Conservation (phyloP, 2,797 vertebrate genomes). For the Fundulus diaphanus region DNA sequence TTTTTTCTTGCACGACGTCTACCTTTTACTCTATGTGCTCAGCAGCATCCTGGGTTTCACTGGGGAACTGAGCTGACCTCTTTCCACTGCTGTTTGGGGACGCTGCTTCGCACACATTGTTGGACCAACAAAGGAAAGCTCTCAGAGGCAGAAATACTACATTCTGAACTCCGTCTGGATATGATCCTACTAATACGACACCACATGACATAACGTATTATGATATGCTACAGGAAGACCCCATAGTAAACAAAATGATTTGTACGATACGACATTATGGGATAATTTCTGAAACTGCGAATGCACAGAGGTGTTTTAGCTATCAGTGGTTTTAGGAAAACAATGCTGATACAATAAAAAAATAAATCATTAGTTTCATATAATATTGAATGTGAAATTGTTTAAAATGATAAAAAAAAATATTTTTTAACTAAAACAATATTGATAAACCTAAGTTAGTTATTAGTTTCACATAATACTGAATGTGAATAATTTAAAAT, state of each 20-base stretch:
- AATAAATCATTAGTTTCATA: background rate
- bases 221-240: background rate
- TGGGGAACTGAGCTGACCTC: slow-evolving; percentile 26
- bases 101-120: slow-evolving; percentile 46
- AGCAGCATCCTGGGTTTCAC: slow-evolving; percentile 37
- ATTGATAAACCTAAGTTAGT: no score
- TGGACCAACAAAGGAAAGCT: slow-evolving; percentile 40
- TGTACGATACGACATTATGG: background rate
- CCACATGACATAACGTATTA: no score
- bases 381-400: background rate
- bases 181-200: background rate
- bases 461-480: background rate
- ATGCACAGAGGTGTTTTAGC: background rate
- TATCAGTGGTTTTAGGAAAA: background rate
- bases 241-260: background rate
- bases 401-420: background rate
- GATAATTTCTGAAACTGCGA: background rate
- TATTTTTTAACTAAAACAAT: no score
- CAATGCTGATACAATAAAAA: background rate
- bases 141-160: slow-evolving; percentile 62
- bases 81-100: slow-evolving; percentile 33
- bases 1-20: slow-evolving; percentile 13
- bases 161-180: background rate
- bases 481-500: background rate
- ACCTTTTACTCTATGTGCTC: slow-evolving; percentile 11